Conservation (phyloP, 2,113 vertebrate genomes). For the Paramormyrops kingsleyae region DNA sequence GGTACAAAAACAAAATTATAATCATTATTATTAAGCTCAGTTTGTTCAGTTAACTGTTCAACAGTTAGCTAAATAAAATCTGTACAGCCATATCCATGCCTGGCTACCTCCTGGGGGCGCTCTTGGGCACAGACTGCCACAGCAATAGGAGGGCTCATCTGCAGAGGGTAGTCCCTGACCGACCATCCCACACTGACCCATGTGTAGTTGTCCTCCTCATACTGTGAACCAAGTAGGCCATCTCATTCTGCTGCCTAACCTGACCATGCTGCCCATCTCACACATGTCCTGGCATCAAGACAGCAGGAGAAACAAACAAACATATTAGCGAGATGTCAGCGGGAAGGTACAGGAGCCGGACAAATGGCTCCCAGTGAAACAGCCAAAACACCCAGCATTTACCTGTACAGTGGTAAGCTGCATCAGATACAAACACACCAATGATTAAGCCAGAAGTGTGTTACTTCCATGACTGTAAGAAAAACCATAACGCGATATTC, state of each 20-base stretch:
- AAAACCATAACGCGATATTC: neutral
- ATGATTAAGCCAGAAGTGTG: neutral
- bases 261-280: neutral
- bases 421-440: neutral
- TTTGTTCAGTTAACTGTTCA: neutral
- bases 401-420: neutral
- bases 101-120: neutral
- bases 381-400: neutral
- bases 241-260: neutral
- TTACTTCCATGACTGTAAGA: neutral
- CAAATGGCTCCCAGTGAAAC: neutral
- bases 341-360: too few species aligned
- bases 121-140: neutral
- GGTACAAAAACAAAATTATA: neutral
- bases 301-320: neutral
- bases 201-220: neutral
- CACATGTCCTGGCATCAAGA: neutral
- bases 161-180: neutral
- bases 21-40: neutral
- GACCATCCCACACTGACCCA: neutral
- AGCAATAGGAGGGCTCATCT: neutral
- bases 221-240: neutral
- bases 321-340: neutral
- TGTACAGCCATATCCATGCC: neutral
- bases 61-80: neutral